Percentiles rank a stretch among this genome's conserved stretches.
Conservation (phyloP, 1,140 invertebrate genomes). For the Medauroidea extradentata region DNA sequence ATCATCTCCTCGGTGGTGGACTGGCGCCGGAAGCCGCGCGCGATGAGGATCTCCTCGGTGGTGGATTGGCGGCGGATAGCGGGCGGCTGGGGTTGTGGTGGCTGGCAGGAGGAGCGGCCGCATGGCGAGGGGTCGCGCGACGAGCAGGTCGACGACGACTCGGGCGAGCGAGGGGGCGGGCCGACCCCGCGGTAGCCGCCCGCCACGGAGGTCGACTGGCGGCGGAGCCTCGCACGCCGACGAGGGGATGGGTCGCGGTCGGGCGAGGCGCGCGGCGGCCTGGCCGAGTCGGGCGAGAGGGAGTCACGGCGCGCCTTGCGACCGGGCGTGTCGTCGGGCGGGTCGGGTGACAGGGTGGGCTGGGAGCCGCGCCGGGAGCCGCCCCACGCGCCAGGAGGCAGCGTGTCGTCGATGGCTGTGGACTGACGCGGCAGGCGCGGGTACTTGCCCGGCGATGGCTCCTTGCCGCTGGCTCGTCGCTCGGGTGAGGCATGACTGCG, state of each 20-base stretch:
- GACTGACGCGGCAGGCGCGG: constrained; percentile 76
- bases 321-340: constrained; percentile 49
- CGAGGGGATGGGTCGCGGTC: constrained; percentile 49
- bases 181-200: constrained; percentile 47
- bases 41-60: constrained; percentile 86
- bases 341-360: constrained; percentile 72
- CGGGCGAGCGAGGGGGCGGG: constrained; percentile 56
- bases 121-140: constrained; percentile 51
- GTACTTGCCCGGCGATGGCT: constrained; percentile 59
- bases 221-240: constrained; percentile 58
- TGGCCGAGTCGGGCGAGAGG: constrained; percentile 79
- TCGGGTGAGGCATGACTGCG: constrained; percentile 53
- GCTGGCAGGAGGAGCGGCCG: constrained; percentile 18
- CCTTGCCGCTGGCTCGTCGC: constrained; percentile 35
- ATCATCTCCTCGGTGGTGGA: constrained; percentile 91
- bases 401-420: constrained; percentile 80
- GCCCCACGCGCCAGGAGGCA: constrained; percentile 57
- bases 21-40: constrained; percentile 80
- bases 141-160: constrained; percentile 65
- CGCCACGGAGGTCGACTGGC: constrained; percentile 66
- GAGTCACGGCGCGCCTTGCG: constrained; percentile 75
- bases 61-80: constrained; percentile 80
- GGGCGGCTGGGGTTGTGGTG: constrained; percentile 51
- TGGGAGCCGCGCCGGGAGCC: constrained; percentile 72
- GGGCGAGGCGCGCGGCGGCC: constrained; percentile 69